Evolutionary conservation across 2,113 vertebrate species (phyloP).

Genomic region (Tricholaema leucomelas): DNA sequence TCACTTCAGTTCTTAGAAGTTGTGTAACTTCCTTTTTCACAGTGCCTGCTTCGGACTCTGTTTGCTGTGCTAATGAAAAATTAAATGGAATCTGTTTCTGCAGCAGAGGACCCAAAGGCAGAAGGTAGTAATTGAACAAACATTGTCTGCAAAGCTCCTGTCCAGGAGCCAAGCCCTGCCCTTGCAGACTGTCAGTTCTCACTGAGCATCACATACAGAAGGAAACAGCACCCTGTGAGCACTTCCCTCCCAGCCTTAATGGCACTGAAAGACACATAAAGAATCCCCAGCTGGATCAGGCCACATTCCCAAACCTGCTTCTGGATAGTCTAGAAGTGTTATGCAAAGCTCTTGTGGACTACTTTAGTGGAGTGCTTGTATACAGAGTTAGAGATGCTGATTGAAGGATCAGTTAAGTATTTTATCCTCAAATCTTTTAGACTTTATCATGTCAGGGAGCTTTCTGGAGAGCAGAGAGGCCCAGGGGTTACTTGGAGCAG

Average conservation of each 20-base stretch:
- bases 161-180: background rate
- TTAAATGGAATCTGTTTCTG: background rate
- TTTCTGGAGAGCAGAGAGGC: background rate
- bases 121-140: background rate
- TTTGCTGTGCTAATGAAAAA: background rate
- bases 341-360: fast-evolving
- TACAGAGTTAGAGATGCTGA: background rate
- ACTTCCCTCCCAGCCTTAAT: background rate
- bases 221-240: background rate
- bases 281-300: background rate
- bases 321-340: background rate
- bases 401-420: background rate
- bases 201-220: background rate
- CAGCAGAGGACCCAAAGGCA: background rate
- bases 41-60: background rate
- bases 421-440: background rate
- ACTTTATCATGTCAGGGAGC: fast-evolving
- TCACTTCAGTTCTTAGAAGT: slow-evolving; percentile 1
- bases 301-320: background rate
- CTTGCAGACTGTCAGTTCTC: background rate
- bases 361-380: background rate
- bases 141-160: background rate
- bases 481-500: background rate
- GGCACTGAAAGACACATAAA: background rate
- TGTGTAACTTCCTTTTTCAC: slow-evolving; percentile 51